These are phyloP conservation scores for Panonychus citri DNA, from an alignment of 1,140 invertebrate genomes.

Conservation along the genomic window DNA sequence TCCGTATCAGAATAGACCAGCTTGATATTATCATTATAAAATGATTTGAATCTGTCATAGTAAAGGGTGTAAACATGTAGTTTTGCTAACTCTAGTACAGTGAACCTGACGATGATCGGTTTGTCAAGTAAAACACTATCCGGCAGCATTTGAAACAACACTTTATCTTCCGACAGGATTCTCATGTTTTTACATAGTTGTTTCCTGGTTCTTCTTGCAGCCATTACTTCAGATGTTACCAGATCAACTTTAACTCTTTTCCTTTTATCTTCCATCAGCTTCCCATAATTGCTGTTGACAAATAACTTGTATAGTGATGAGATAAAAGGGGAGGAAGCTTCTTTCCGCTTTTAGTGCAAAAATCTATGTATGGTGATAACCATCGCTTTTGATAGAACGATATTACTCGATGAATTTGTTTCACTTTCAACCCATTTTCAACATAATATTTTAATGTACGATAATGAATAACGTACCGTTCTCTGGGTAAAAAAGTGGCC, in stretches of 20 bases:
- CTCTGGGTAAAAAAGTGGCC: conserved; percentile 7
- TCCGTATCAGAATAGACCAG: too few relatives aligned
- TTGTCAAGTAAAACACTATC: conserved; percentile 19
- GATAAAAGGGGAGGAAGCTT: too few relatives aligned
- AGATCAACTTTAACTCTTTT: conserved; percentile 17
- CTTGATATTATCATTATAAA: too few relatives aligned
- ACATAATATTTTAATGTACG: conserved; percentile 27
- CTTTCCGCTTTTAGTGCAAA: conserved; percentile 23
- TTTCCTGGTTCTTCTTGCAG: not conserved
- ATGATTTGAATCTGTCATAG: too few relatives aligned
- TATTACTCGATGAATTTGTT: conserved; percentile 26
- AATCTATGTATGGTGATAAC: conserved; percentile 25
- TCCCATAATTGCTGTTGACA: too few relatives aligned
- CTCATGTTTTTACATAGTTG: conserved; percentile 10
- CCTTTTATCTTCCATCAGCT: conserved; percentile 28
- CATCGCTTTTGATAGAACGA: conserved; percentile 26
- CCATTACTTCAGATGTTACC: not conserved
- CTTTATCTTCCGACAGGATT: conserved; percentile 8
- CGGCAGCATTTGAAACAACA: conserved; percentile 12
- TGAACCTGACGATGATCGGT: conserved; percentile 27
- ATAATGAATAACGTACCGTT: conserved; percentile 28
- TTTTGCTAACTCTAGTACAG: conserved; percentile 28
- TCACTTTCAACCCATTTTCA: conserved; percentile 23
- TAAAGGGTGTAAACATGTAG: too few relatives aligned
- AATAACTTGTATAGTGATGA: too few relatives aligned